A percentile compares a stretch with the other conserved stretches of the same genome.
These are phyloP conservation scores for Hiodon tergisus DNA, from an alignment of 2,113 vertebrate species.

Conservation along the genomic window DNA sequence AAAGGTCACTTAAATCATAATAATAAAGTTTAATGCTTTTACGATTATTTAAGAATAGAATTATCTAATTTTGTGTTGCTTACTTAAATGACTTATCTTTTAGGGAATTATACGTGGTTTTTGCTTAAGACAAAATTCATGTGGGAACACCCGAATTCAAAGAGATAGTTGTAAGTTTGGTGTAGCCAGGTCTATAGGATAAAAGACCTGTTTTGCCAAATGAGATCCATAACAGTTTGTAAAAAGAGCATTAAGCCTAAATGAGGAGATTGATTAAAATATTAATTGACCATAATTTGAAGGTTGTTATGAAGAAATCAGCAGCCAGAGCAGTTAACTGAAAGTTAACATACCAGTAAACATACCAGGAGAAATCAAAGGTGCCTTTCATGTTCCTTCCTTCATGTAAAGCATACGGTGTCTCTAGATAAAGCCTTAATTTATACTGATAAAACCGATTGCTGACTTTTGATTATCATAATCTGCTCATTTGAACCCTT, in stretches of 20 bases:
- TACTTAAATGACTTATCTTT: not conserved
- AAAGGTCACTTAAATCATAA: conserved; percentile 64
- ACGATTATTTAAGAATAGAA: conserved; percentile 12
- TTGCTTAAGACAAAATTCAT: no score
- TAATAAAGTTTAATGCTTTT: conserved; percentile 37
- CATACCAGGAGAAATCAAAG: conserved; percentile 51
- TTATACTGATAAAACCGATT: not conserved
- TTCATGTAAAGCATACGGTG: conserved; percentile 43
- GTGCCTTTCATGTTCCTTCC: conserved; percentile 50
- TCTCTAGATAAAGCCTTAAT: conserved; percentile 31
- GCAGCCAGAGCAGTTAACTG: not conserved
- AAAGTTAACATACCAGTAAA: no score
- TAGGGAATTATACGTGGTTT: no score
- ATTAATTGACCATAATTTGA: no score
- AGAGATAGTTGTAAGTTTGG: no score
- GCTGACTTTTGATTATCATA: conserved; percentile 46
- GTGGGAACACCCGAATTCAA: no score
- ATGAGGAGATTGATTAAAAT: no score
- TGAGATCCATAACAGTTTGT: no score
- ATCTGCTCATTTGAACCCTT: conserved; percentile 35
- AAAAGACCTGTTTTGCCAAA: no score
- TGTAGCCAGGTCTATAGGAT: no score
- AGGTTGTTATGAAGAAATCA: no score
- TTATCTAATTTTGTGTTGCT: conserved; percentile 30
- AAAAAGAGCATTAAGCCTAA: no score